phyloP scores from a whole-genome alignment of 2,113 vertebrate genomes.

The Ochotona curzoniae region DNA sequence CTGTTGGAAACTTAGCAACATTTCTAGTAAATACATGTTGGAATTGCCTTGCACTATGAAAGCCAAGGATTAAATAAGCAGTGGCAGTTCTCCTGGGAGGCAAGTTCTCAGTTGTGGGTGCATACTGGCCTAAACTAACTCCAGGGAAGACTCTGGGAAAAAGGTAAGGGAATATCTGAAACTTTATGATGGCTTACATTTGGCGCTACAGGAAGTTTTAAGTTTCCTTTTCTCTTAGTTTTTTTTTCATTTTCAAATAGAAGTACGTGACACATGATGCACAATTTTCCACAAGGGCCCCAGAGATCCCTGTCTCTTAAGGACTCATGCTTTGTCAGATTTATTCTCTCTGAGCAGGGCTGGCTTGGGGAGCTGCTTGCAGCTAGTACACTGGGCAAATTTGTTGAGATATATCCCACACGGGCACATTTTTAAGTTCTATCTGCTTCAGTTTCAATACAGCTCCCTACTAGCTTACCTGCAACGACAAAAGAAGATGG shows the following conservation, averaged over 20 bases:
- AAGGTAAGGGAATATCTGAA: background rate
- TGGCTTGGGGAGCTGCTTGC: background rate
- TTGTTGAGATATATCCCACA: too few relatives aligned
- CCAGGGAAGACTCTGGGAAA: background rate
- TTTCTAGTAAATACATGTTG: background rate
- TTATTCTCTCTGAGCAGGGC: background rate
- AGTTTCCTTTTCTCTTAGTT: background rate
- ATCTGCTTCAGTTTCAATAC: too few relatives aligned
- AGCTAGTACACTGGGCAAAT: background rate
- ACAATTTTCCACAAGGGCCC: background rate
- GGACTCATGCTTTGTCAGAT: background rate
- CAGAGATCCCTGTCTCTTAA: background rate
- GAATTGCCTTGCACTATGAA: too few relatives aligned
- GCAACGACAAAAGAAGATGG: too few relatives aligned
- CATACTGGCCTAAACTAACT: background rate
- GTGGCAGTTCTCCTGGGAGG: background rate
- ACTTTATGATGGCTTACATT: background rate
- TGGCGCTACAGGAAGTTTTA: background rate
- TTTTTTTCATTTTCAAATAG: slow-evolving; percentile 2
- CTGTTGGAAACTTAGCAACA: background rate
- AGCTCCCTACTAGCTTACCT: too few relatives aligned
- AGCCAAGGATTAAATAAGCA: background rate
- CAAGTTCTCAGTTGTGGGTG: background rate
- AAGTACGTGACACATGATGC: background rate
- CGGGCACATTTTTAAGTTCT: too few relatives aligned